Evolutionary conservation across 2,797 vertebrate genomes (phyloP).

Genomic region (Acanthiza pusilla): DNA sequence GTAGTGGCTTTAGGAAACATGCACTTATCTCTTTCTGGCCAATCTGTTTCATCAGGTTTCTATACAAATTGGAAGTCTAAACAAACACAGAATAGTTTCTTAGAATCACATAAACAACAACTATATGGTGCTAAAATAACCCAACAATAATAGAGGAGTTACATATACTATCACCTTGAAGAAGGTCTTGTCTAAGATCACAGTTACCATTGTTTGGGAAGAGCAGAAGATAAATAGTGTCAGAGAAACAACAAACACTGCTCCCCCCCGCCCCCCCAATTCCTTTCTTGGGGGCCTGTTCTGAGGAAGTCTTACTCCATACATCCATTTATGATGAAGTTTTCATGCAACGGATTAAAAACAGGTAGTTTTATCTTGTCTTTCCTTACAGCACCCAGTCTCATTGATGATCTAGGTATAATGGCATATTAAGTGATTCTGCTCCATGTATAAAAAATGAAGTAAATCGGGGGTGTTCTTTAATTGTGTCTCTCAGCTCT

Average conservation of each 20-base stretch:
- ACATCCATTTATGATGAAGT: neutral
- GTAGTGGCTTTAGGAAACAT: neutral
- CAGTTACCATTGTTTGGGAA: neutral
- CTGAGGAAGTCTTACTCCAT: neutral
- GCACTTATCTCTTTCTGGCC: neutral
- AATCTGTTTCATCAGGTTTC: neutral
- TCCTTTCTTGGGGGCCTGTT: neutral
- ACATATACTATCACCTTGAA: neutral
- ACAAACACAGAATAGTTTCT: neutral
- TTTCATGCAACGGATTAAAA: neutral
- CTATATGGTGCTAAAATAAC: neutral
- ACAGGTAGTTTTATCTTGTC: neutral
- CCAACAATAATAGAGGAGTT: neutral
- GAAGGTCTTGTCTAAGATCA: neutral
- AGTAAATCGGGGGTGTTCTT: neutral
- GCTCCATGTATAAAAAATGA: neutral
- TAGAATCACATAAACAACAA: neutral
- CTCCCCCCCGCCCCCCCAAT: accelerated
- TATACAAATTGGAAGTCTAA: neutral
- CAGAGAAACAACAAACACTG: neutral
- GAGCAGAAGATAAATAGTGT: neutral
- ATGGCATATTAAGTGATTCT: neutral
- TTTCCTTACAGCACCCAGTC: neutral
- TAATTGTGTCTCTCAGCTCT: neutral
- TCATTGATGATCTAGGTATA: neutral